These are phyloP conservation scores for Drosophila nr. perissopoda DNA, from an alignment of 2,888 invertebrate genomes.

Conservation along the genomic window DNA sequence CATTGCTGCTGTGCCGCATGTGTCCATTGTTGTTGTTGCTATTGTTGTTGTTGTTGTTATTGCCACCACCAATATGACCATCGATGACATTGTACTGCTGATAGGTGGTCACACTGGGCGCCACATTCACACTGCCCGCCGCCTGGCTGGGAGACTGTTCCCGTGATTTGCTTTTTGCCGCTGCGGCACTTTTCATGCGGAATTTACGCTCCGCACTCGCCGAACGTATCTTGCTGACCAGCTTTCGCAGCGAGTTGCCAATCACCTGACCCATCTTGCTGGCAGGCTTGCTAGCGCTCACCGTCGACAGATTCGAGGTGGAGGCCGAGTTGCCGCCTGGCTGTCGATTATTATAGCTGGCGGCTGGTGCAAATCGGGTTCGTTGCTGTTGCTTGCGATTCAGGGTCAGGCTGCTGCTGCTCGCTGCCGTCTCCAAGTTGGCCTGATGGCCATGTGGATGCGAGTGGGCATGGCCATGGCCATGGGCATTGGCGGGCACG, in stretches of 20 bases:
- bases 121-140: slow-evolving; percentile 20
- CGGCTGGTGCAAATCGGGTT: slow-evolving; percentile 88
- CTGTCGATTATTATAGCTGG: slow-evolving; percentile 43
- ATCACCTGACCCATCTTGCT: slow-evolving; percentile 87
- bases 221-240: slow-evolving; percentile 93
- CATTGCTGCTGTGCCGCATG: slow-evolving; percentile 64
- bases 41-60: slow-evolving; percentile 18
- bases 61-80: slow-evolving; percentile 82
- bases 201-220: slow-evolving; percentile 89
- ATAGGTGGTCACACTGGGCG: slow-evolving; percentile 77
- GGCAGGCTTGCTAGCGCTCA: slow-evolving; percentile 79
- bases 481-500: slow-evolving; percentile 1
- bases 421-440: slow-evolving; percentile 1
- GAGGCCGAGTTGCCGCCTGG: slow-evolving; percentile 69
- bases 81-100: slow-evolving; percentile 85
- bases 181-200: slow-evolving; percentile 86
- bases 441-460: slow-evolving; percentile 1
- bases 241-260: slow-evolving; percentile 92
- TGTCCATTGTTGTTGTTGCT: slow-evolving; percentile 42
- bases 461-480: slow-evolving; percentile 1
- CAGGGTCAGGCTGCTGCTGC: slow-evolving; percentile 78
- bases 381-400: slow-evolving; percentile 87
- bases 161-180: slow-evolving; percentile 82
- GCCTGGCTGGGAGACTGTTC: slow-evolving; percentile 86
- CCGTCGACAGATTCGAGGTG: slow-evolving; percentile 74